phyloP scores from a whole-genome alignment of 2,113 vertebrate species.

The Hydrochoerus hydrochaeris region DNA sequence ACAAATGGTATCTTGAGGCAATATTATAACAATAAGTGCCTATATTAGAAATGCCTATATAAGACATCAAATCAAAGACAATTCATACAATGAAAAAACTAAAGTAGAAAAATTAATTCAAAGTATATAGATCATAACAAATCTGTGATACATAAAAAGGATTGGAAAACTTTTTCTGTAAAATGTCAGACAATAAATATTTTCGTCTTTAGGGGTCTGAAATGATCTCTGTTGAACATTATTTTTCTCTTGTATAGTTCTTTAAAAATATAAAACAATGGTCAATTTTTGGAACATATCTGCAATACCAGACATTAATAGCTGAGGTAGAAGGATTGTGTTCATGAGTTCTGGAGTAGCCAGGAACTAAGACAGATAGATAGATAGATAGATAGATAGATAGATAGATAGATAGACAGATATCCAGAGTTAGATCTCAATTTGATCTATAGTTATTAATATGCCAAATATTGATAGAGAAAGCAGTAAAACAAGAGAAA shows the following conservation, averaged over 20 bases:
- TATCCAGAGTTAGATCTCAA: background rate
- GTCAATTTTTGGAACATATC: background rate
- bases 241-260: background rate
- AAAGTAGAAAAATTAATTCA: background rate
- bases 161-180: background rate
- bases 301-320: background rate
- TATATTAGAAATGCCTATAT: background rate
- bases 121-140: background rate
- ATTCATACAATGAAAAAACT: background rate
- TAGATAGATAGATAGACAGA: too few relatives aligned
- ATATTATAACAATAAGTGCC: background rate
- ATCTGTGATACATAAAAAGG: background rate
- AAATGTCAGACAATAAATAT: background rate
- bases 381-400: too few relatives aligned
- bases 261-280: background rate
- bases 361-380: too few relatives aligned
- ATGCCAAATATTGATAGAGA: background rate
- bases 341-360: background rate
- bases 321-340: background rate
- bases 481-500: background rate
- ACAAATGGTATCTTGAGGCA: background rate
- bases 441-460: background rate
- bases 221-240: background rate
- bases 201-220: background rate
- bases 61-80: background rate